Evolutionary conservation across 2,113 vertebrate genomes (phyloP), one percentile per base, ranked within the genome.

Genomic region (Trachemys scripta): DNA sequence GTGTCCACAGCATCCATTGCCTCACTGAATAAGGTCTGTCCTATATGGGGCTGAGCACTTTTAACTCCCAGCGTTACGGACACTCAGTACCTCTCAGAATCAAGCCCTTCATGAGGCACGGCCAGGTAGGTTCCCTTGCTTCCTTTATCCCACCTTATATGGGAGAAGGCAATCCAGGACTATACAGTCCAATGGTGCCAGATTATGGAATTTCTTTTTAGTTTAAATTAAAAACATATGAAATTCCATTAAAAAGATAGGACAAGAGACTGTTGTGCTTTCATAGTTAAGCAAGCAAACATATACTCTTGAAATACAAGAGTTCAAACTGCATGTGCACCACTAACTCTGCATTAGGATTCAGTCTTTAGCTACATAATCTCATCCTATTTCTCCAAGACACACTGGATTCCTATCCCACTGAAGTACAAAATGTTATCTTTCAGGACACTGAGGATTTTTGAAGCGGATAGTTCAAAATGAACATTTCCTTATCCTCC

Each of bases 131-230:
- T 87, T 20, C 35, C 35, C 25, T 42, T 54, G 16, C 42, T 95
- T 90, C 50, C 83, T 65, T 90, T 92, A 75, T 29, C 53, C 20
- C 10, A 22, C 29, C 92, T 79, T 4, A 3, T 59, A 85, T 4
- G 4, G 25, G 65, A 89, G 62, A 69, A 19, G 35, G 35, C 16
- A 69, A 69, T 69, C 16, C 35, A n/a, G 35, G n/a, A 69, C 62
- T 69, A n/a, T 19, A 69, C 8, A n/a, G 35, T 69, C 92, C 87
- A 87, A 85, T 45, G 82, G 47, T 57, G 53, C 47, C 57, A 1
- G 1, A 81, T 42, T 93, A 81, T 54, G 4, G 89, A 27, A 89
- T 82, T 83, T 91, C 53, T 88, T 93, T 97, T 90, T 91, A 54
- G 16, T 85, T 57, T 35, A 10, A 87, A 49, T 79, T 83, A 54